Conservation (phyloP, 1,140 invertebrate species). For the Monochamus saltuarius region DNA sequence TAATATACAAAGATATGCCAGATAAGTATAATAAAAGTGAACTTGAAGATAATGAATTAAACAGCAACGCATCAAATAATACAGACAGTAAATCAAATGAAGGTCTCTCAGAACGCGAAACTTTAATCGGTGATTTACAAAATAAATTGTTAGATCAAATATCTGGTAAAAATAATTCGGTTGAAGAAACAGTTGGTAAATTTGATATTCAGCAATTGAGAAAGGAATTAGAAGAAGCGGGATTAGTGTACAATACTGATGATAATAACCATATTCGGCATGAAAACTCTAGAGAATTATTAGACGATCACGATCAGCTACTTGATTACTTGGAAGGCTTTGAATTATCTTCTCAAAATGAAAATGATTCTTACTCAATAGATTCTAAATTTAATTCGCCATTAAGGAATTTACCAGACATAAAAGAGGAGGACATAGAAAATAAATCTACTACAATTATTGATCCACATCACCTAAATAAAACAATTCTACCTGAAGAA, state of each 20-base stretch:
- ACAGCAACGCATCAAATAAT: not conserved
- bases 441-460: conserved; percentile 1
- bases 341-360: conserved; percentile 10
- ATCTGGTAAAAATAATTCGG: conserved; percentile 24
- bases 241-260: conserved; percentile 20
- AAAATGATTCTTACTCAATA: conserved; percentile 2
- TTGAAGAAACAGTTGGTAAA: not conserved
- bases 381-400: conserved; percentile 13
- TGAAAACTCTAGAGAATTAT: not conserved
- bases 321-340: conserved; percentile 23
- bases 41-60: not conserved
- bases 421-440: conserved; percentile 12
- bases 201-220: conserved; percentile 25
- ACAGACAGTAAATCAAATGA: not conserved
- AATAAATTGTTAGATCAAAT: conserved; percentile 30
- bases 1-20: conserved; percentile 28
- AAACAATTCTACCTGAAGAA: not conserved
- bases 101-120: conserved; percentile 11
- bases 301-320: not conserved
- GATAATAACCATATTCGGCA: conserved; percentile 1
- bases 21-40: not conserved
- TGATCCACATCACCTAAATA: not conserved
- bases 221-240: conserved; percentile 24
- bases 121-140: conserved; percentile 28
- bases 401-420: conserved; percentile 30